These are phyloP conservation scores for Cephalopterus ornatus DNA, from an alignment of 2,113 vertebrate genomes.

Conservation along the genomic window DNA sequence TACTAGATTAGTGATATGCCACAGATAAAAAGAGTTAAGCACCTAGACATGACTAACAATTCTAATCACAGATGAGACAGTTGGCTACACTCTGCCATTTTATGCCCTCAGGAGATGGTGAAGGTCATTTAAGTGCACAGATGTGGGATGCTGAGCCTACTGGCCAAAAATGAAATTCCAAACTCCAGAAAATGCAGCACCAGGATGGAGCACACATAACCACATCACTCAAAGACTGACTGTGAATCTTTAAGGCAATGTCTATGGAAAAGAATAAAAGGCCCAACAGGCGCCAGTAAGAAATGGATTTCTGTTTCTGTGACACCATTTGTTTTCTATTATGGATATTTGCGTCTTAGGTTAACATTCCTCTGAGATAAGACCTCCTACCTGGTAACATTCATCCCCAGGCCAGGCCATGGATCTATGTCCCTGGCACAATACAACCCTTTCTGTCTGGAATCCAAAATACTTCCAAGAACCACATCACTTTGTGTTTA, in stretches of 20 bases:
- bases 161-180: conserved; percentile 13
- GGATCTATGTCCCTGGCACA: conserved; percentile 5
- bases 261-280: conserved; percentile 34
- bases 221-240: conserved; percentile 37
- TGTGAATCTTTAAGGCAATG: not conserved
- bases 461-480: conserved; percentile 23
- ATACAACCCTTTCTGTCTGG: not conserved
- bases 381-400: conserved; percentile 23
- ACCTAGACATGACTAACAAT: not conserved
- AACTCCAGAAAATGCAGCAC: not conserved
- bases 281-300: not conserved
- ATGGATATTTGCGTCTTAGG: not conserved
- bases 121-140: conserved; percentile 46
- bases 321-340: conserved; percentile 52
- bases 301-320: conserved; percentile 40
- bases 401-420: conserved; percentile 4
- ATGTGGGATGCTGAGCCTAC: not conserved
- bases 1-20: not conserved
- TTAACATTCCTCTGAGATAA: conserved; percentile 43
- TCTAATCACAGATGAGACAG: conserved; percentile 24
- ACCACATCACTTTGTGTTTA: not conserved
- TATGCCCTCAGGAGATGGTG: not conserved
- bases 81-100: conserved; percentile 31
- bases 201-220: not conserved
- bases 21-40: not conserved